phyloP scores from a whole-genome alignment of 1,140 invertebrate genomes.

The Camponotus floridanus region DNA sequence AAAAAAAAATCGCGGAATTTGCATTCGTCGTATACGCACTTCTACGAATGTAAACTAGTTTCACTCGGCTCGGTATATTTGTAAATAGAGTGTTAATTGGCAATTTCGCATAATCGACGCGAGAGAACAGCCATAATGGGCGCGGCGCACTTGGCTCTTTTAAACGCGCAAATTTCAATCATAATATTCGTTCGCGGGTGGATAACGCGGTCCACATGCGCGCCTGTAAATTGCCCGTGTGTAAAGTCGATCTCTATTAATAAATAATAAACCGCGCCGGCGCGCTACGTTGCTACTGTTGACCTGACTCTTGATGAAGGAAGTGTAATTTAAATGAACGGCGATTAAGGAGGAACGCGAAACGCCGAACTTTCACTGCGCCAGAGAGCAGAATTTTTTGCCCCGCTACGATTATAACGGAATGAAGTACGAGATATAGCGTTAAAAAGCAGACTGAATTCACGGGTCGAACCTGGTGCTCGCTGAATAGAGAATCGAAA shows the following conservation, averaged over 20 bases:
- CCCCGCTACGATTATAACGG: background rate
- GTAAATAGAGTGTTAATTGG: constrained; percentile 45
- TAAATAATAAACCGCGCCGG: constrained; percentile 42
- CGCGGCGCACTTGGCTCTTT: constrained; percentile 37
- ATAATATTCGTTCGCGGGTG: constrained; percentile 17
- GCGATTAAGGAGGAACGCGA: constrained; percentile 37
- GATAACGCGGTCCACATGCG: background rate
- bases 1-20: constrained; percentile 61
- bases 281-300: constrained; percentile 40
- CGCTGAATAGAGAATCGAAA: background rate
- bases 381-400: constrained; percentile 25
- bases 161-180: constrained; percentile 28
- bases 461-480: background rate
- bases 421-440: constrained; percentile 6
- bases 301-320: constrained; percentile 42
- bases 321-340: constrained; percentile 35
- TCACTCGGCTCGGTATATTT: constrained; percentile 43
- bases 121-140: constrained; percentile 36
- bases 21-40: constrained; percentile 57
- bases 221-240: background rate
- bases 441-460: background rate
- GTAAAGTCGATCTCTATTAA: constrained; percentile 40
- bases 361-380: constrained; percentile 22
- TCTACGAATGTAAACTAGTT: constrained; percentile 62
- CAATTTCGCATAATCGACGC: constrained; percentile 15